A percentile compares a stretch with the other conserved stretches of the same genome.
phyloP scores from a whole-genome alignment of 2,797 vertebrate species.

The Coracias cyanogaster region DNA sequence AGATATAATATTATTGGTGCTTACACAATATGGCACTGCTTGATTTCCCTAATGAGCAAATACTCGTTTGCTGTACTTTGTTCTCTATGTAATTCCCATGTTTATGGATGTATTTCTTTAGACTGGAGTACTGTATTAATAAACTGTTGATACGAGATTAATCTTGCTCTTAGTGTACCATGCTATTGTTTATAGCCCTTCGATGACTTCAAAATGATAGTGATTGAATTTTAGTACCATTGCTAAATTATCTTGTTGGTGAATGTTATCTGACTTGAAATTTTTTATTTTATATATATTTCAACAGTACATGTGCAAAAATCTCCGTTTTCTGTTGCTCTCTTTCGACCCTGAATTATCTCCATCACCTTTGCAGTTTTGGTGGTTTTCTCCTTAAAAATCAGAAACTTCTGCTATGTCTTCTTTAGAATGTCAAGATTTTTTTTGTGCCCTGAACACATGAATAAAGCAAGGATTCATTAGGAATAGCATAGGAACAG shows the following conservation, averaged over 20 bases:
- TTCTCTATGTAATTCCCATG: background rate
- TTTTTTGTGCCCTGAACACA: background rate
- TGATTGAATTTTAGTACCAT: background rate
- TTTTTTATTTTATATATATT: background rate
- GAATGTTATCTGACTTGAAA: background rate
- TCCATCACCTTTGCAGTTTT: background rate
- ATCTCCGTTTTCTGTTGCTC: background rate
- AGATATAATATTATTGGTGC: background rate
- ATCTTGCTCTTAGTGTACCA: background rate
- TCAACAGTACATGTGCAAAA: background rate
- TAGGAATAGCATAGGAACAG: background rate
- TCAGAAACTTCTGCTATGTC: background rate
- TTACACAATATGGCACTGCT: background rate
- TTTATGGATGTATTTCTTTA: background rate
- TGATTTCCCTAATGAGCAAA: background rate
- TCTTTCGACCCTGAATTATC: background rate
- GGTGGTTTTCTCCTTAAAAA: accelerated
- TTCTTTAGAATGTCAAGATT: background rate
- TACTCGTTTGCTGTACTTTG: background rate
- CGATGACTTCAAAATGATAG: background rate
- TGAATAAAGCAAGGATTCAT: background rate
- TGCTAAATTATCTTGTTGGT: background rate
- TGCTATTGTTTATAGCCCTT: background rate
- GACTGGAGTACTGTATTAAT: background rate
- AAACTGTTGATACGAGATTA: background rate